These are phyloP conservation scores for Mormoops blainvillei DNA, from an alignment of 2,113 vertebrate genomes.

Conservation along the genomic window DNA sequence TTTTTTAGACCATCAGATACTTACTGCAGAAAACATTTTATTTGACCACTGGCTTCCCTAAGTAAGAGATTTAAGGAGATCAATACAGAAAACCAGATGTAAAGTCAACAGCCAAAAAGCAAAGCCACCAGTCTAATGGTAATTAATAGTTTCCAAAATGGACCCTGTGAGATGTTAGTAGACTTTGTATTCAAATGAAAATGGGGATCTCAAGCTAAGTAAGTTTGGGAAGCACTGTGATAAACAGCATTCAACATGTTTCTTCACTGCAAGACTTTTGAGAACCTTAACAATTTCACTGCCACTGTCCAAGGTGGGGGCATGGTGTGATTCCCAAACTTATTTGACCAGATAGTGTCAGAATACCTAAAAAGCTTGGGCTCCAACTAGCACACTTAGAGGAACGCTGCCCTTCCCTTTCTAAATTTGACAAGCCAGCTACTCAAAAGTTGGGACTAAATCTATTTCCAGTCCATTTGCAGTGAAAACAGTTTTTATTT, in stretches of 20 bases:
- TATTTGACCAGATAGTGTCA: not conserved
- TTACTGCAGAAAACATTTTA: not conserved
- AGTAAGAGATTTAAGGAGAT: not conserved
- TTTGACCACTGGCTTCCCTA: not conserved
- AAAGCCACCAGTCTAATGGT: not conserved
- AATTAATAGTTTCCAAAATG: not conserved
- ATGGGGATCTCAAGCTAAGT: not conserved
- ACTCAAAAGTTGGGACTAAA: not conserved
- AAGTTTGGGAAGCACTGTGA: not conserved
- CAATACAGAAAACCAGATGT: not conserved
- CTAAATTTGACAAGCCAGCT: not conserved
- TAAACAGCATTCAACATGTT: not conserved
- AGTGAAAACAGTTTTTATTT: not conserved
- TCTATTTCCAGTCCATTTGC: not conserved
- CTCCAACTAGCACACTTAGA: not conserved
- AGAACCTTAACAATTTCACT: not conserved
- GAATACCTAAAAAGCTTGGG: not conserved
- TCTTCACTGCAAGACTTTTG: not conserved
- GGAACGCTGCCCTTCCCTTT: not conserved
- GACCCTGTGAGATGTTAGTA: not conserved
- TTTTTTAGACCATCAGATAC: not conserved
- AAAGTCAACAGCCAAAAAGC: conserved; percentile 10
- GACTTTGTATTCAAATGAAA: not conserved
- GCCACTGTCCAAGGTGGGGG: not conserved
- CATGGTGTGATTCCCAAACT: not conserved